Evolutionary conservation across 2,797 vertebrate species (phyloP), one percentile per base, ranked within the genome.

Genomic region (Gallinago solitaria): DNA sequence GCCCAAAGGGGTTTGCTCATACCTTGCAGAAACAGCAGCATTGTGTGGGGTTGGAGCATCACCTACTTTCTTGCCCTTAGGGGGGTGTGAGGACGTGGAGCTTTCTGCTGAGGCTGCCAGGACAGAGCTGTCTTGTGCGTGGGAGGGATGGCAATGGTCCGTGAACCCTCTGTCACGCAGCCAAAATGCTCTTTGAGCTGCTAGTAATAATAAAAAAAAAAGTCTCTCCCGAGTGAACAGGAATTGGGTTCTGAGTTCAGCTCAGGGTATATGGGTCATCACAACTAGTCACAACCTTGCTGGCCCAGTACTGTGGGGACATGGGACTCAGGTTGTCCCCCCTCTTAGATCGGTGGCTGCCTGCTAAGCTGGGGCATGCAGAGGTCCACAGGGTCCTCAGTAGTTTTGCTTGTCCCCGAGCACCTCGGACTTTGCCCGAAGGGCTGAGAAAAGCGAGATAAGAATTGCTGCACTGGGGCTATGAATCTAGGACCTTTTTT

Each of bases 391-490:
- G 51, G 70, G 57, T 88, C 83, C 56, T 93, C 2, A 0, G 5
- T 56, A 43, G 77, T 64, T 94, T 75, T 75, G 71, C 64, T 84
- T 80, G 91, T 94, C 78, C 83, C 51, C 33, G 32, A 87, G 78
- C 64, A 84, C 48, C 20, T 82, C 94, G 96, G 94, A 96, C 96
- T 95, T 95, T 85, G 92, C 95, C 94, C 2, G 0, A 90, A 96
- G 94, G 92, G 81, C 83, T 95, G 86, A 95, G 90, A 95, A 97
- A 96, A 96, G 37, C 7, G 32, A 93, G 95, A 97, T 97, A 97
- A 96, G 94, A 95, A 94, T 94, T 96, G 60, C 74, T 96, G 93
- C 86, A 87, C 90, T 95, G 95, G 88, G 92, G 96, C 96, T 97
- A 97, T 96, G 94, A 94, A 96, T 97, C 95, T 76, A 37, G 86